Conservation (phyloP, 2,797 vertebrate species). For the Macrochelys suwanniensis region DNA sequence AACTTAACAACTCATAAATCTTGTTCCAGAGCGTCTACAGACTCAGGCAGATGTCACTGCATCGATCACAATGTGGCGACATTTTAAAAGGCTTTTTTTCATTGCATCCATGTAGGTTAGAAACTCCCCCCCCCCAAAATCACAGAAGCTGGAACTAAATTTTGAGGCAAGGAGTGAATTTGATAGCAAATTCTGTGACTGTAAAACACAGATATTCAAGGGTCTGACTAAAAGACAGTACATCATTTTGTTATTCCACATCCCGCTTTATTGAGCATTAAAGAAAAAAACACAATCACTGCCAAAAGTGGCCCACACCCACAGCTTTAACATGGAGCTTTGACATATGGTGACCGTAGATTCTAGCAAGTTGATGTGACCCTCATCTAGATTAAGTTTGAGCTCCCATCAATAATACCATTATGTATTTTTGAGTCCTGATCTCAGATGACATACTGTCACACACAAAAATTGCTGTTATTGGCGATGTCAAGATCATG, state of each 20-base stretch:
- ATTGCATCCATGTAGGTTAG: not conserved
- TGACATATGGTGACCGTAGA: not conserved
- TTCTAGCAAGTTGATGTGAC: not conserved
- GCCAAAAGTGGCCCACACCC: not conserved
- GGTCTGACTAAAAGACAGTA: not conserved
- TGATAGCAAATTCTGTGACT: not conserved
- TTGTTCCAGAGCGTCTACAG: not conserved
- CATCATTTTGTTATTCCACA: not conserved
- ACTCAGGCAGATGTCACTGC: not conserved
- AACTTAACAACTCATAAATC: not conserved
- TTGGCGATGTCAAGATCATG: not conserved
- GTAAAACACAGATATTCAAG: not conserved
- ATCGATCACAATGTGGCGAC: not conserved
- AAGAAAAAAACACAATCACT: not conserved
- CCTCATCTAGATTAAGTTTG: constrained; percentile 14
- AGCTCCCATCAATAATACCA: constrained; percentile 3
- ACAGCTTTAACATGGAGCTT: not conserved
- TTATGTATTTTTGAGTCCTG: not conserved
- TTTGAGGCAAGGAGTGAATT: not conserved
- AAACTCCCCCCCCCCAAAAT: not conserved
- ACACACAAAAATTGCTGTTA: not conserved
- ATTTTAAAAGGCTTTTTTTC: not conserved
- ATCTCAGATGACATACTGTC: not conserved
- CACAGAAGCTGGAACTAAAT: not conserved
- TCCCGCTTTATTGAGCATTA: not conserved